Evolutionary conservation across 2,888 invertebrate genomes (phyloP).

Genomic region (Sesia apiformis): DNA sequence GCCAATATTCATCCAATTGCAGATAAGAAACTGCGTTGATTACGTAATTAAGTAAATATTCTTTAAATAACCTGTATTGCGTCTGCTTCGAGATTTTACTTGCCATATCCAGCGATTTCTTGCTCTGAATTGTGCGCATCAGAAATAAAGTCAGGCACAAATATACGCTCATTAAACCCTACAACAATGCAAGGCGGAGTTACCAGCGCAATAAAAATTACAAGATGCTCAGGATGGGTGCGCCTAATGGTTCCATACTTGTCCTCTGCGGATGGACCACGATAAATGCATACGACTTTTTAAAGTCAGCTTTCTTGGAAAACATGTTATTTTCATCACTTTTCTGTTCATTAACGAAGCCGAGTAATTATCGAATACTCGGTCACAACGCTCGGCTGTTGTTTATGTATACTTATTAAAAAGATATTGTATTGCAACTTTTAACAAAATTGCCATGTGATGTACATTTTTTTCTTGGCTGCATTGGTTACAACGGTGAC

Average conservation of each 20-base stretch:
- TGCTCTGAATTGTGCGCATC: not conserved
- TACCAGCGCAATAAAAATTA: slow-evolving; percentile 58
- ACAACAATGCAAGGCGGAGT: slow-evolving; percentile 68
- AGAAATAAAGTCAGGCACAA: slow-evolving; percentile 1
- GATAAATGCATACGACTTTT: slow-evolving; percentile 17
- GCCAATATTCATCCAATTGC: not conserved
- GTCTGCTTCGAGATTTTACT: not conserved
- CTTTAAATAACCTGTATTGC: not conserved
- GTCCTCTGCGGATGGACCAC: slow-evolving; percentile 24
- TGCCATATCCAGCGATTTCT: not conserved
- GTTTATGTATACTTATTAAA: not conserved
- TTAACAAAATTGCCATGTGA: not conserved
- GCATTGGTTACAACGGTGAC: not conserved
- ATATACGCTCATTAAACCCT: slow-evolving; percentile 45
- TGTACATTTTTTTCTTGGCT: not conserved
- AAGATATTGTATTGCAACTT: not conserved
- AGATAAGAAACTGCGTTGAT: not conserved
- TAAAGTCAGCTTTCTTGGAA: slow-evolving; percentile 1
- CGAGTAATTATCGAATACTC: slow-evolving; percentile 2
- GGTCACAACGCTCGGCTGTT: not conserved
- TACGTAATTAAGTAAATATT: not conserved
- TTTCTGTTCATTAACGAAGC: slow-evolving; percentile 5
- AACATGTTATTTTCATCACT: slow-evolving; percentile 2
- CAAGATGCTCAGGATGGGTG: slow-evolving; percentile 62
- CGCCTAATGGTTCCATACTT: slow-evolving; percentile 45